phyloP scores from a whole-genome alignment of 1,140 invertebrate species.

The Nasonia vitripennis region DNA sequence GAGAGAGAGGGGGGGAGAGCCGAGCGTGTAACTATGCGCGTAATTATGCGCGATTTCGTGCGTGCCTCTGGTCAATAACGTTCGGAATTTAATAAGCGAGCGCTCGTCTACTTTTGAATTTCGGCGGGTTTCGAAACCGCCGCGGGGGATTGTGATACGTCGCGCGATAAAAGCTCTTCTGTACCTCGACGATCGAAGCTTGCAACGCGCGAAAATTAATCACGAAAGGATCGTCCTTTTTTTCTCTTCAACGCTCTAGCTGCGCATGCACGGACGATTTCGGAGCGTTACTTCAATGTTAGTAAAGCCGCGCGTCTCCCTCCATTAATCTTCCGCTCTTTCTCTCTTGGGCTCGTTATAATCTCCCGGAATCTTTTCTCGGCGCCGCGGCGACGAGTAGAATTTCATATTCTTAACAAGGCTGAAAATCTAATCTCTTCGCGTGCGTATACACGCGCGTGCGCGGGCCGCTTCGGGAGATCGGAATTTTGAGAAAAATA shows the following conservation, averaged over 20 bases:
- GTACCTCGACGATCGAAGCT: no score
- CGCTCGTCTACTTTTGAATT: no score
- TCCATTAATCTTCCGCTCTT: background rate
- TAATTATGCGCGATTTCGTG: no score
- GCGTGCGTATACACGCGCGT: background rate
- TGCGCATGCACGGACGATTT: background rate
- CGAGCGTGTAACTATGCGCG: no score
- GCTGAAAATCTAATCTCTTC: background rate
- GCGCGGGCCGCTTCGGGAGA: background rate
- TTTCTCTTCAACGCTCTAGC: background rate
- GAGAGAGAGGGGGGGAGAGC: background rate
- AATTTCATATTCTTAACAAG: conserved; percentile 13
- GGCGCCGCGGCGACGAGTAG: background rate
- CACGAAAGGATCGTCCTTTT: background rate
- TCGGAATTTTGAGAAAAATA: background rate
- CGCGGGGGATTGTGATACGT: no score
- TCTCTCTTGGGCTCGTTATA: background rate
- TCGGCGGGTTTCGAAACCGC: no score
- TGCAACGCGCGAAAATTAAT: background rate
- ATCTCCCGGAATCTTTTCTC: background rate
- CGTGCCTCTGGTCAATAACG: no score
- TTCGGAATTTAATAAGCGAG: no score
- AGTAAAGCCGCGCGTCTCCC: background rate
- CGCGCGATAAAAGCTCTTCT: no score
- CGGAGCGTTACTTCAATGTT: background rate